phyloP scores from a whole-genome alignment of 1,140 invertebrate species.

The Lordiphosa mommai region DNA sequence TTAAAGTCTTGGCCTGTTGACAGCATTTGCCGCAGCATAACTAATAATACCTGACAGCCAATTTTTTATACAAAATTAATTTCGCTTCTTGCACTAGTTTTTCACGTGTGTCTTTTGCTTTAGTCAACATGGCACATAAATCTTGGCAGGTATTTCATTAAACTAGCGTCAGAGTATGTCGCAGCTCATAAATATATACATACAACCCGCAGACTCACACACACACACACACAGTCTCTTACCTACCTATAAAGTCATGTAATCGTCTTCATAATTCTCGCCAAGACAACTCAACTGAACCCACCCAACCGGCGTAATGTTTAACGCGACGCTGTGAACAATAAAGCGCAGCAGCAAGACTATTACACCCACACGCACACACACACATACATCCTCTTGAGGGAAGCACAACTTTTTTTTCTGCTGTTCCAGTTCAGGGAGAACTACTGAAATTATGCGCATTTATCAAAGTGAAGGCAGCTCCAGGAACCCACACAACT shows the following conservation, averaged over 20 bases:
- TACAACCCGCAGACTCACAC: slow-evolving; percentile 25
- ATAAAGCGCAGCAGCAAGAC: slow-evolving; percentile 53
- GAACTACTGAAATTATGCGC: slow-evolving; percentile 76
- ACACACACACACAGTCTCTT: slow-evolving; percentile 15
- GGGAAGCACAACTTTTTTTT: slow-evolving; percentile 30
- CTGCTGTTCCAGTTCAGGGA: slow-evolving; percentile 41
- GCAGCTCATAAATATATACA: slow-evolving; percentile 64
- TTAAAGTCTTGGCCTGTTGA: not conserved
- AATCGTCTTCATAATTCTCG: slow-evolving; percentile 73
- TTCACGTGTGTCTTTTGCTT: slow-evolving; percentile 21
- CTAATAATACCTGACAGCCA: slow-evolving; percentile 47
- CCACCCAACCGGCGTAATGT: slow-evolving; percentile 59
- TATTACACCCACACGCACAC: slow-evolving; percentile 37
- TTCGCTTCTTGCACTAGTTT: slow-evolving; percentile 19
- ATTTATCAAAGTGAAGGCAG: slow-evolving; percentile 58
- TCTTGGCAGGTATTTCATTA: slow-evolving; percentile 73
- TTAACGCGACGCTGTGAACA: slow-evolving; percentile 69
- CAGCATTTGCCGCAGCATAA: slow-evolving; percentile 13
- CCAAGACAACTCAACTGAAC: slow-evolving; percentile 51
- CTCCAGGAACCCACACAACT: slow-evolving; percentile 29
- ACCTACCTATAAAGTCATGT: slow-evolving; percentile 67
- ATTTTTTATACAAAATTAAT: slow-evolving; percentile 51
- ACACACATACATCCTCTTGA: slow-evolving; percentile 8
- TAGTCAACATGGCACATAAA: slow-evolving; percentile 57
- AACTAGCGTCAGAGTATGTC: slow-evolving; percentile 51